Conservation (phyloP, 2,113 vertebrate species). For the Brachypodius melanocephalos region DNA sequence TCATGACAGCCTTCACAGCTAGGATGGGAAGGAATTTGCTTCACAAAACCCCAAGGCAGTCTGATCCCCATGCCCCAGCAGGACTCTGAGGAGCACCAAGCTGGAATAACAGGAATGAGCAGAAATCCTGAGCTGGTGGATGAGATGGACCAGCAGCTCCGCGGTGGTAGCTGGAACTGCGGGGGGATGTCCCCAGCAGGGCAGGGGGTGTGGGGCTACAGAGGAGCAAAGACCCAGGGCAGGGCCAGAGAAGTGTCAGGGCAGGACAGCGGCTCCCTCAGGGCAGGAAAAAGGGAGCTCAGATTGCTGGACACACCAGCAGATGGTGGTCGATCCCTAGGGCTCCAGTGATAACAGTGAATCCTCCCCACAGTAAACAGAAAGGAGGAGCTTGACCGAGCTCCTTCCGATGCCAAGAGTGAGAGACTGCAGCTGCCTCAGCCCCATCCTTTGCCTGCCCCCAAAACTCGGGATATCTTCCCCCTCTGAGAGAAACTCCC, state of each 20-base stretch:
- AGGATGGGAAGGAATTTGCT: background rate
- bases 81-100: background rate
- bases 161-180: background rate
- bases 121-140: background rate
- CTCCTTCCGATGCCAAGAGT: background rate
- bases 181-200: background rate
- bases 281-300: background rate
- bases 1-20: background rate
- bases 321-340: background rate
- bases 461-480: background rate
- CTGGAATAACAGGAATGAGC: background rate
- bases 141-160: background rate
- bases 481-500: background rate
- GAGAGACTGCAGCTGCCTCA: background rate
- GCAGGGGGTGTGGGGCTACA: background rate
- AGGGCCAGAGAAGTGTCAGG: rapidly evolving
- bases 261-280: background rate
- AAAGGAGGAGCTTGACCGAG: background rate
- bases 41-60: background rate
- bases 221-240: background rate
- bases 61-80: background rate
- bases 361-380: background rate
- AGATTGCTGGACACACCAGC: background rate
- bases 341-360: background rate
- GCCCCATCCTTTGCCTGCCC: background rate